Evolutionary conservation across 2,888 invertebrate species (phyloP).

Genomic region (Lasioglossum morio): DNA sequence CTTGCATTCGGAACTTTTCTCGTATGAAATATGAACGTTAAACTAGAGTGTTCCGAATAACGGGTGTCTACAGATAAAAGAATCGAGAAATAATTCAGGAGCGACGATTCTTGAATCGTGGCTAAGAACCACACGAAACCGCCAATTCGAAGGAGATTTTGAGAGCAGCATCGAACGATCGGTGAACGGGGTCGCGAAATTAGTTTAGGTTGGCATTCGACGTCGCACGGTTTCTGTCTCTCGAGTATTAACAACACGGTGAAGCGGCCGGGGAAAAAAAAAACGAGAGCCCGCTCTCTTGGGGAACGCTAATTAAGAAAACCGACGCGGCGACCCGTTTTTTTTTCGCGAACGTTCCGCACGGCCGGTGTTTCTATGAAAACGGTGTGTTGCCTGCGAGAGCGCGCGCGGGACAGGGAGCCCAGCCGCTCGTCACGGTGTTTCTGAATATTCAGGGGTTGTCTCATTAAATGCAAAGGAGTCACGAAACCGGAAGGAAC

Average conservation of each 20-base stretch:
- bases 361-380: not conserved
- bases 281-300: not conserved
- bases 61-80: not conserved
- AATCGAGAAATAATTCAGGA: too few species aligned
- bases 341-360: not conserved
- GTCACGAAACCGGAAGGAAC: slow-evolving; percentile 54
- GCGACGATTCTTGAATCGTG: too few species aligned
- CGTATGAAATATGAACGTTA: not conserved
- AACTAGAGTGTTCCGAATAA: not conserved
- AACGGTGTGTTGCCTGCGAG: not conserved
- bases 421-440: slow-evolving; percentile 16
- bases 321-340: slow-evolving; percentile 34
- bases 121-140: too few species aligned
- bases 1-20: not conserved
- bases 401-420: not conserved
- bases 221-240: not conserved
- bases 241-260: not conserved
- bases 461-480: slow-evolving; percentile 61
- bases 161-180: not conserved
- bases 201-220: not conserved
- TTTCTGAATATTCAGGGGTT: slow-evolving; percentile 58
- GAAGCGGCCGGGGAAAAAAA: not conserved
- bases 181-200: not conserved
- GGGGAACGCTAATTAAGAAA: slow-evolving; percentile 37
- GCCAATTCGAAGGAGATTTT: too few species aligned